These are phyloP conservation scores for Enteromius argenteus DNA, from an alignment of 2,797 vertebrate genomes.

Conservation along the genomic window DNA sequence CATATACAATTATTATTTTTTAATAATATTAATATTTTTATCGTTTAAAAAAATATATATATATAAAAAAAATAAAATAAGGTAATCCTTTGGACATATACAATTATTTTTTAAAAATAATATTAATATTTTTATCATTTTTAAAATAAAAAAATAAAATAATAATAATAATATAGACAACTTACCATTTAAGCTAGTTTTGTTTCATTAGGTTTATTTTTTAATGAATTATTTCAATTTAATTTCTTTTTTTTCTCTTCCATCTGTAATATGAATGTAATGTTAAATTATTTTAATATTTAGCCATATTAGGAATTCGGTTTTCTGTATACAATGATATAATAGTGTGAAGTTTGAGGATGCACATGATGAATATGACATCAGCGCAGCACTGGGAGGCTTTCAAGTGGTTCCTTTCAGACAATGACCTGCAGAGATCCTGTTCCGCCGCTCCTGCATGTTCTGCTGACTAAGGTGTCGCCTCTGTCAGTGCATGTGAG, in stretches of 20 bases:
- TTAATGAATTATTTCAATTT: neutral
- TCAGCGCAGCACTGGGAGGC: constrained; percentile 33
- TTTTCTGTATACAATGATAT: neutral
- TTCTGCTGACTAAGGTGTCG: constrained; percentile 76
- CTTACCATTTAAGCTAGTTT: neutral
- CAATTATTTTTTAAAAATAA: no score
- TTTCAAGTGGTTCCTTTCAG: constrained; percentile 33
- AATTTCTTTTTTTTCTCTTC: neutral
- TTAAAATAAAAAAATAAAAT: no score
- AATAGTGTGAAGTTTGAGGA: constrained; percentile 3
- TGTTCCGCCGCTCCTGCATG: constrained; percentile 62
- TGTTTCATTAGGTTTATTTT: neutral
- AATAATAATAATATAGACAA: neutral
- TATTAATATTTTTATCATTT: neutral
- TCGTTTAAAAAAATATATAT: no score
- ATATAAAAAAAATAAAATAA: neutral
- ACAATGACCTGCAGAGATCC: constrained; percentile 41
- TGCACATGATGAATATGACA: constrained; percentile 41
- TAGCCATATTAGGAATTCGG: neutral
- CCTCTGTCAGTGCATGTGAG: constrained; percentile 54
- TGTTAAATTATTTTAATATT: neutral
- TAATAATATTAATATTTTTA: no score
- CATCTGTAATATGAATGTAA: neutral
- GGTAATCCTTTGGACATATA: neutral
- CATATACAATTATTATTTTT: no score